These are phyloP conservation scores for Sciurus niger DNA, from an alignment of 2,113 vertebrate species.

Conservation along the genomic window DNA sequence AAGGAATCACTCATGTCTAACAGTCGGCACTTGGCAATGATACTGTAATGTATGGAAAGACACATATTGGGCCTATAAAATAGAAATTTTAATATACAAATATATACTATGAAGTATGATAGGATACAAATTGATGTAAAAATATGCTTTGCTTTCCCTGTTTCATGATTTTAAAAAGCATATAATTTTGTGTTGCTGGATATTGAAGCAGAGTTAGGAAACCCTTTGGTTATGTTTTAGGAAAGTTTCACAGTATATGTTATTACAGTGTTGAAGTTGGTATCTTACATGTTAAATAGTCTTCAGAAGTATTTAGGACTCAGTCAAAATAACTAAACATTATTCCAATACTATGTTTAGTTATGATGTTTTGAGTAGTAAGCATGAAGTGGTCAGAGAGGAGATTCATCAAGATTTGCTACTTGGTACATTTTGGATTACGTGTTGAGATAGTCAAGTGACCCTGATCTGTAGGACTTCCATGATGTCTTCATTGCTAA, in stretches of 20 bases:
- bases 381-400: slow-evolving; percentile 65
- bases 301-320: slow-evolving; percentile 74
- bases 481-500: neutral
- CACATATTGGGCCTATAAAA: slow-evolving; percentile 85
- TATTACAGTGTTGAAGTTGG: slow-evolving; percentile 88
- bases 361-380: slow-evolving; percentile 69
- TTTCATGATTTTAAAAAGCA: slow-evolving; percentile 87
- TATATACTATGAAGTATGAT: slow-evolving; percentile 88
- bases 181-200: slow-evolving; percentile 83
- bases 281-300: slow-evolving; percentile 81
- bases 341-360: slow-evolving; percentile 77
- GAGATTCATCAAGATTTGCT: slow-evolving; percentile 70
- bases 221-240: slow-evolving; percentile 83
- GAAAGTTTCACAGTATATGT: slow-evolving; percentile 88
- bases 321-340: slow-evolving; percentile 76
- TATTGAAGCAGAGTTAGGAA: slow-evolving; percentile 85
- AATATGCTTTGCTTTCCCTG: slow-evolving; percentile 87
- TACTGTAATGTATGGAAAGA: slow-evolving; percentile 63
- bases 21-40: slow-evolving; percentile 73
- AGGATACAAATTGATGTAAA: slow-evolving; percentile 90
- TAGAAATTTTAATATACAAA: slow-evolving; percentile 89
- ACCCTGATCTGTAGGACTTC: neutral
- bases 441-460: slow-evolving; percentile 76
- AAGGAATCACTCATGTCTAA: slow-evolving; percentile 55
- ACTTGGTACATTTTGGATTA: slow-evolving; percentile 70